These are phyloP conservation scores for Clarias magur DNA, from an alignment of 2,113 vertebrate genomes.

Conservation along the genomic window DNA sequence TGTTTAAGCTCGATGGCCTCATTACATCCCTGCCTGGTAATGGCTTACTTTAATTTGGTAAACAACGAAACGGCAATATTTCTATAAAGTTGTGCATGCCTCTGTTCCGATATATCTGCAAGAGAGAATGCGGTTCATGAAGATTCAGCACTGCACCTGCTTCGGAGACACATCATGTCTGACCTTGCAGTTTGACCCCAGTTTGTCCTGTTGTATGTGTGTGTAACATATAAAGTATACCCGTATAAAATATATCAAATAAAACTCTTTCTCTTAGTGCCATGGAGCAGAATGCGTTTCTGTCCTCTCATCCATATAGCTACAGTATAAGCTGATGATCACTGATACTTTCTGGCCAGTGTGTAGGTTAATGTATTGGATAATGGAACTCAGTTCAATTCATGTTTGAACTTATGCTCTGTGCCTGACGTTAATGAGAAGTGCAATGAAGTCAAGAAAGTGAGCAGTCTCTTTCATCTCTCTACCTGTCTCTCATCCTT, in stretches of 20 bases:
- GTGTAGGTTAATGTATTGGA: background rate
- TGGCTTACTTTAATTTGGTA: conserved; percentile 4
- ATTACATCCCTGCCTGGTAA: background rate
- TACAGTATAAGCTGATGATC: background rate
- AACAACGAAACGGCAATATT: background rate
- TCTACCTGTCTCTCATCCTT: conserved; percentile 3
- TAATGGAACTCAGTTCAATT: background rate
- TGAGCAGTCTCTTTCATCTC: conserved; percentile 21
- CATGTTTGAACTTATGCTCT: background rate
- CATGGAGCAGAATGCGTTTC: background rate
- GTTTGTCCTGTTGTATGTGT: background rate
- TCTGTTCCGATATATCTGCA: background rate
- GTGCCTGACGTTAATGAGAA: background rate
- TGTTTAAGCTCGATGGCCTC: background rate
- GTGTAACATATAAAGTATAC: background rate
- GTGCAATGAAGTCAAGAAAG: conserved; percentile 14
- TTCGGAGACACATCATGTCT: background rate
- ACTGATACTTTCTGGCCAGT: background rate
- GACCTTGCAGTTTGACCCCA: background rate
- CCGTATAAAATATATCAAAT: background rate
- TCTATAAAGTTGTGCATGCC: background rate
- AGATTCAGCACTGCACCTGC: background rate
- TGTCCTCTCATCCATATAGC: background rate
- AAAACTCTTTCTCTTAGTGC: background rate
- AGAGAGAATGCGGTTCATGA: background rate